Percentiles rank a stretch among this genome's conserved stretches.
Conservation (phyloP, 2,113 vertebrate species). For the Cettia cetti region DNA sequence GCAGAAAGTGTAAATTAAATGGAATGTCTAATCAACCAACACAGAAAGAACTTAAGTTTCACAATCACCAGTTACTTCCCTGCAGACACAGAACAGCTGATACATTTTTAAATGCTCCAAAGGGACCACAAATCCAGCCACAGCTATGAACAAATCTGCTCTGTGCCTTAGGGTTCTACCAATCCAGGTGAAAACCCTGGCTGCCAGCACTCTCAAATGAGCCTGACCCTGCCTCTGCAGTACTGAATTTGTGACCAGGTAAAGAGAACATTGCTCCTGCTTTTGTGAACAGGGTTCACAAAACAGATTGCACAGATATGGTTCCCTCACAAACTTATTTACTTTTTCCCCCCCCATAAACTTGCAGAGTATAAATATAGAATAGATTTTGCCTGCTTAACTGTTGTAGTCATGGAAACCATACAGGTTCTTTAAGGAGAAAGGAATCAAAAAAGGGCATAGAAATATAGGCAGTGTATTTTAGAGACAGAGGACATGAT, state of each 20-base stretch:
- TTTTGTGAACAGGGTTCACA: no score
- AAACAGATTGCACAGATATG: background rate
- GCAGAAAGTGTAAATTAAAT: background rate
- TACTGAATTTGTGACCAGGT: background rate
- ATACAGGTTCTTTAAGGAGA: background rate
- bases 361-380: background rate
- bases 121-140: background rate
- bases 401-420: background rate
- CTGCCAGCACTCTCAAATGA: background rate
- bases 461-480: background rate
- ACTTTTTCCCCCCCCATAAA: background rate
- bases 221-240: background rate
- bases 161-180: background rate
- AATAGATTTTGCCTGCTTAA: background rate
- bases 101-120: background rate
- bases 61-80: background rate
- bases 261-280: background rate
- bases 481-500: background rate
- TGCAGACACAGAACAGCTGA: background rate
- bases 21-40: background rate
- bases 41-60: background rate
- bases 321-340: background rate
- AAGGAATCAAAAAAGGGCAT: background rate
- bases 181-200: background rate
- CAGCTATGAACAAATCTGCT: background rate